Conservation (phyloP, 92 coral and sea anemone species). For the Porites divaricata region DNA sequence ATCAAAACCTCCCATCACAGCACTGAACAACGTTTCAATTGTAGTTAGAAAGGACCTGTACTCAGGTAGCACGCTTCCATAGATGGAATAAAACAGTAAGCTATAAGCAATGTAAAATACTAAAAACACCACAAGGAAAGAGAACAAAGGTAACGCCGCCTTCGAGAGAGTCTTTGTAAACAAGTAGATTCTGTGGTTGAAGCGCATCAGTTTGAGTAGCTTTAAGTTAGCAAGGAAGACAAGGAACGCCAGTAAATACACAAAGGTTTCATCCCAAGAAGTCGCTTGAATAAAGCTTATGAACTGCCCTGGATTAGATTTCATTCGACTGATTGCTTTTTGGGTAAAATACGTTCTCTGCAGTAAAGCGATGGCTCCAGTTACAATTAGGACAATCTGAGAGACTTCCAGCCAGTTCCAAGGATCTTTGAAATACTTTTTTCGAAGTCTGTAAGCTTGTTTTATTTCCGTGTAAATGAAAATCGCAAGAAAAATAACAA, state of each 20-base stretch:
- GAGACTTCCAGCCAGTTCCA: slow-evolving; percentile 91
- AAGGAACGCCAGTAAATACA: slow-evolving; percentile 74
- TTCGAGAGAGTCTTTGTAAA: slow-evolving; percentile 79
- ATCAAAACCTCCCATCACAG: slow-evolving; percentile 90
- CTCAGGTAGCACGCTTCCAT: slow-evolving; percentile 70
- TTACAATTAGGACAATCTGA: slow-evolving; percentile 60
- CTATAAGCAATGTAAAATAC: slow-evolving; percentile 82
- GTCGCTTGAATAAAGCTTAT: slow-evolving; percentile 80
- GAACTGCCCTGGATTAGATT: slow-evolving; percentile 66
- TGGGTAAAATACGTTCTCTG: slow-evolving; percentile 81
- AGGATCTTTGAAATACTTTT: slow-evolving; percentile 71
- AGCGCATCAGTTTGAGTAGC: slow-evolving; percentile 88
- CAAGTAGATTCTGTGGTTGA: slow-evolving; percentile 88
- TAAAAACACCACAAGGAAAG: slow-evolving; percentile 78
- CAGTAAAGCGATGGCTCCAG: slow-evolving; percentile 72
- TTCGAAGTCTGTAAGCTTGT: slow-evolving; percentile 65
- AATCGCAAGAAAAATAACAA: slow-evolving; percentile 64
- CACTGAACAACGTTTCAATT: slow-evolving; percentile 73
- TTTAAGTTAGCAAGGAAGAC: slow-evolving; percentile 90
- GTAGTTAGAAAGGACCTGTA: slow-evolving; percentile 76
- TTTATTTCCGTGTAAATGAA: slow-evolving; percentile 75
- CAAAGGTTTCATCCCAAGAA: slow-evolving; percentile 87
- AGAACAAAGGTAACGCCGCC: slow-evolving; percentile 76
- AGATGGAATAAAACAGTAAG: slow-evolving; percentile 66
- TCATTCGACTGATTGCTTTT: slow-evolving; percentile 62